phyloP scores from a whole-genome alignment of 2,797 vertebrate genomes.

The Erethizon dorsatum region DNA sequence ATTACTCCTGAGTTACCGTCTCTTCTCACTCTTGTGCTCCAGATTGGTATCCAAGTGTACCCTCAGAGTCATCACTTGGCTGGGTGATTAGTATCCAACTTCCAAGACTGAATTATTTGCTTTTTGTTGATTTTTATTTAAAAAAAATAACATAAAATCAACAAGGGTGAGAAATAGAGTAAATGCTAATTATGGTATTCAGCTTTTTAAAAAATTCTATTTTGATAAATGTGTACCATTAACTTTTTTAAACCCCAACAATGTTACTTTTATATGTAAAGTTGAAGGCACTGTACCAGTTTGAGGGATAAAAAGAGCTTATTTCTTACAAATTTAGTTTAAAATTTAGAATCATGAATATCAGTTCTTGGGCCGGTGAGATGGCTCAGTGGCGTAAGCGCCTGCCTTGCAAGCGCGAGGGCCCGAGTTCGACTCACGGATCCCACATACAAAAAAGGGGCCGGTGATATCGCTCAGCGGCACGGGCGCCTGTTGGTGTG shows the following conservation, averaged over 20 bases:
- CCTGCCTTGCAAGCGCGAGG: no score
- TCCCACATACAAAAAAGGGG: no score
- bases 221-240: not conserved
- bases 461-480: no score
- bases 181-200: not conserved
- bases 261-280: not conserved
- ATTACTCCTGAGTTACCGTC: not conserved
- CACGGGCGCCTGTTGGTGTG: no score
- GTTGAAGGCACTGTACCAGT: not conserved
- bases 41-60: not conserved
- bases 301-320: not conserved
- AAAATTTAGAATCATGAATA: slow-evolving; percentile 64
- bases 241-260: not conserved
- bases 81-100: not conserved
- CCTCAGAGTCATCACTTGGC: not conserved
- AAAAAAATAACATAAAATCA: not conserved
- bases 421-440: no score
- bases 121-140: not conserved
- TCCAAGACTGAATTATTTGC: not conserved
- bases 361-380: slow-evolving; percentile 36
- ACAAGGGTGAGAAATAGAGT: not conserved
- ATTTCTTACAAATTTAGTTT: slow-evolving; percentile 1
- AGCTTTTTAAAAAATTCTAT: not conserved
- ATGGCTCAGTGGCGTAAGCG: no score
- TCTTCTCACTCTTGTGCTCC: not conserved